Percentiles rank a stretch among this genome's conserved stretches.
Conservation (phyloP, 1,140 invertebrate genomes). For the Amyelois transitella region DNA sequence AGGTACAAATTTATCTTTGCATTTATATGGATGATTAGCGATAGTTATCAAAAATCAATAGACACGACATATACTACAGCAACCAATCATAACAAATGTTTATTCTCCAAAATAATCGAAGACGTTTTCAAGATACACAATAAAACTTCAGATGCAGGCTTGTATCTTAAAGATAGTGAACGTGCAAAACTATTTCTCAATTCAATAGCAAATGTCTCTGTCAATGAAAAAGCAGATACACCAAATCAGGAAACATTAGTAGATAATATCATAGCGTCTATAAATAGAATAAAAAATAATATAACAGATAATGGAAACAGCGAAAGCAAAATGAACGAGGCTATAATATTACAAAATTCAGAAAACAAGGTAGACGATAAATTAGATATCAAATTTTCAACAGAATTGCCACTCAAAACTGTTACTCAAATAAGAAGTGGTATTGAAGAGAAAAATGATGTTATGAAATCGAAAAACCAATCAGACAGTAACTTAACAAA, state of each 20-base stretch:
- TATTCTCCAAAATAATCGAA: conserved; percentile 60
- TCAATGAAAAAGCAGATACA: conserved; percentile 30
- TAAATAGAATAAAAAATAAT: conserved; percentile 62
- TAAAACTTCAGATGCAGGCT: conserved; percentile 26
- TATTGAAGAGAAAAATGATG: conserved; percentile 49
- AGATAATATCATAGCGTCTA: conserved; percentile 60
- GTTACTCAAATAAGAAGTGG: conserved; percentile 47
- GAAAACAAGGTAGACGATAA: conserved; percentile 15
- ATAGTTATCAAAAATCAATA: conserved; percentile 5
- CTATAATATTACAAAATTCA: conserved; percentile 47
- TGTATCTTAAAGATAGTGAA: conserved; percentile 30
- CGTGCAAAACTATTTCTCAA: conserved; percentile 40
- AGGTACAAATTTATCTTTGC: conserved; percentile 34
- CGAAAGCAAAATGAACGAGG: conserved; percentile 44
- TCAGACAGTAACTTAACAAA: conserved; percentile 16
- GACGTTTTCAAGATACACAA: conserved; percentile 62
- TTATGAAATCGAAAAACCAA: conserved; percentile 13
- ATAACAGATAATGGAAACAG: conserved; percentile 28
- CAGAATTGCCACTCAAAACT: conserved; percentile 13
- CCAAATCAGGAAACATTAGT: conserved; percentile 54
- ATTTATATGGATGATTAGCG: conserved; percentile 1
- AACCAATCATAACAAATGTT: conserved; percentile 40
- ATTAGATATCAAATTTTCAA: conserved; percentile 1
- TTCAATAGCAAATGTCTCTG: conserved; percentile 37
- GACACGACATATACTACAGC: conserved; percentile 5